phyloP scores from a whole-genome alignment of 2,888 invertebrate genomes.

The Macrostomum cliftonense region DNA sequence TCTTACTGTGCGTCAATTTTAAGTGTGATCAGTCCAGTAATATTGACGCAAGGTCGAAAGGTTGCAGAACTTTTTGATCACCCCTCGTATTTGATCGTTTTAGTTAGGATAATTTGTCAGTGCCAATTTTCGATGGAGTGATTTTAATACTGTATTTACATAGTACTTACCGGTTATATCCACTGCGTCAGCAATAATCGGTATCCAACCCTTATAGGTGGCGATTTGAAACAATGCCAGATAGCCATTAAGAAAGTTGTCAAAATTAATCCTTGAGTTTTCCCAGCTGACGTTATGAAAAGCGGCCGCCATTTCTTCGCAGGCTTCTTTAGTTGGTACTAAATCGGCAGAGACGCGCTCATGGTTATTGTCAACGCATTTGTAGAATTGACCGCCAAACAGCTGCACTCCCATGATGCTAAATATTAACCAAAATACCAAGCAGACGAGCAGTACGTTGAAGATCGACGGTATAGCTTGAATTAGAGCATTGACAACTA shows the following conservation, averaged over 20 bases:
- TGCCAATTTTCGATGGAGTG: no score
- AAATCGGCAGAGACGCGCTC: slow-evolving; percentile 58
- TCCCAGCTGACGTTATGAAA: slow-evolving; percentile 64
- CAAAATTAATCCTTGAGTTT: slow-evolving; percentile 91
- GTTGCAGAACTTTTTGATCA: no score
- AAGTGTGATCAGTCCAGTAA: no score
- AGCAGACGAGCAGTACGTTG: slow-evolving; percentile 93
- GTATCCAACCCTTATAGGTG: slow-evolving; percentile 95
- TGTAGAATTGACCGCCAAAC: slow-evolving; percentile 78
- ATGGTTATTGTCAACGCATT: slow-evolving; percentile 37
- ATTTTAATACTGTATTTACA: no score
- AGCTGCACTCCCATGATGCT: slow-evolving; percentile 97
- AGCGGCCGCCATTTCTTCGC: slow-evolving; percentile 49
- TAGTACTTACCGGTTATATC: slow-evolving; percentile 57
- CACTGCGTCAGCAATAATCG: slow-evolving; percentile 91
- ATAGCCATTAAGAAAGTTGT: slow-evolving; percentile 89
- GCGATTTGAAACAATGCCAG: slow-evolving; percentile 88
- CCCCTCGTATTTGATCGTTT: no score
- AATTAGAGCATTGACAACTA: slow-evolving; percentile 93
- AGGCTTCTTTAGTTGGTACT: slow-evolving; percentile 66
- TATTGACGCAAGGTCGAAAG: no score
- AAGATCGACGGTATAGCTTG: slow-evolving; percentile 98
- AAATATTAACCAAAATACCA: slow-evolving; percentile 98
- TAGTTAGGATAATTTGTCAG: no score
- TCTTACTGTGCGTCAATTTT: no score